Base-by-base conservation (phyloP, 1,140 invertebrate species). In the Eumaeus atala region DNA sequence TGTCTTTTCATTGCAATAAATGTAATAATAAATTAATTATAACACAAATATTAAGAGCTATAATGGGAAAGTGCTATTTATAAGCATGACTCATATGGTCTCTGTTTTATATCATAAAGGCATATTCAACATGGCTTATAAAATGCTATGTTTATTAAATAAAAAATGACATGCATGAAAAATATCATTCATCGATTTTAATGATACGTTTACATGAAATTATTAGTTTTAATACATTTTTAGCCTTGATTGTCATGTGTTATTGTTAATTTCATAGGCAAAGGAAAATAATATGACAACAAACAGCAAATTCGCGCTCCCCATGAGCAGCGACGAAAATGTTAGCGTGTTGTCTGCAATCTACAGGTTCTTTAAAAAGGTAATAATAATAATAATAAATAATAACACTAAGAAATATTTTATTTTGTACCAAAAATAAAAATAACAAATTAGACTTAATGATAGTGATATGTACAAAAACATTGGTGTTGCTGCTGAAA, bases 311-410 rank as follows among this genome's bases (percentile, higher is more conserved):
- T 71, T 75, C 52, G 81, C 73, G 28, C 62, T 85, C 47, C 79
- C 82, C 40, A 67, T 80, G 18, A 75, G 70, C 66, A 75, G 72
- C 58, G 81, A 86, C 61, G 77, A 78, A 47, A 70, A 71, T 54
- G 51, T 62, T 44, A 80, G 67, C 74, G 74, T 86, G 10, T 49
- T 86, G 16, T 75, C 79, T 17, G 71, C 77, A 58, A 82, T 86
- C 33, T 86, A 86, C 59, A 78, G 74, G 60, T 83, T 86, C 48
- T 82, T 83, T 49, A 86, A 86, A 63, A 86, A 86, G 79, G 83
- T 86, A 73, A 56, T 12, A 18, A n/a, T n/a, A n/a, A n/a, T n/a
- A n/a, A n/a, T n/a, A n/a, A n/a, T n/a, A n/a, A n/a, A n/a, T n/a
- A n/a, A n/a, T n/a, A n/a, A n/a, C n/a, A n/a, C n/a, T n/a, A n/a